Evolutionary conservation across 64 coral and sea anemone species (phyloP).

Genomic region (Actinia tenebrosa): DNA sequence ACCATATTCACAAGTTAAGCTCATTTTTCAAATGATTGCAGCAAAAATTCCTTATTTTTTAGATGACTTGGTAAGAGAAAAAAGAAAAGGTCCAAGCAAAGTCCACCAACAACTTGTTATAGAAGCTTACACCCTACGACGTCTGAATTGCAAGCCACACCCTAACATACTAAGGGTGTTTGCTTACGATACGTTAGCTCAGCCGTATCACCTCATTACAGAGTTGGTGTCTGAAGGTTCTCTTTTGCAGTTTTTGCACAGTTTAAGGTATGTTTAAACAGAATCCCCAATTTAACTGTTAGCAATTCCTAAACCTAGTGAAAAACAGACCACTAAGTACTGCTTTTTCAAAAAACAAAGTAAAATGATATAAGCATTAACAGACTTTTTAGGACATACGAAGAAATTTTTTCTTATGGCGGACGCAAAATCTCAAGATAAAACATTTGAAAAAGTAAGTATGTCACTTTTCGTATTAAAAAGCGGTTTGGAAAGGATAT

Average conservation of each 20-base stretch:
- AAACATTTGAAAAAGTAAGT: too few relatives aligned
- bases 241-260: conserved; percentile 44
- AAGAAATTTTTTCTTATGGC: too few relatives aligned
- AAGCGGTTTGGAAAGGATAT: too few relatives aligned
- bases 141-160: conserved; percentile 2
- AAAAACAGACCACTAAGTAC: too few relatives aligned
- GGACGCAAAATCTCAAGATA: too few relatives aligned
- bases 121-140: conserved; percentile 28
- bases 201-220: conserved; percentile 46
- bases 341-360: too few relatives aligned
- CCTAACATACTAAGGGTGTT: conserved; percentile 31
- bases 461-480: too few relatives aligned
- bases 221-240: conserved; percentile 10
- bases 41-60: background rate
- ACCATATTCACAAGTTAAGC: background rate
- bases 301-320: too few relatives aligned
- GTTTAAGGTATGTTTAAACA: background rate
- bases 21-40: too few relatives aligned
- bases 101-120: background rate
- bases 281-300: background rate
- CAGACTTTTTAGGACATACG: background rate
- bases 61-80: background rate
- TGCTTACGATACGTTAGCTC: conserved; percentile 16
- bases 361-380: background rate
- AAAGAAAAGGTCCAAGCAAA: background rate